These are phyloP conservation scores for Cylindroiulus punctatus DNA, from an alignment of 2,888 invertebrate species.

Conservation along the genomic window DNA sequence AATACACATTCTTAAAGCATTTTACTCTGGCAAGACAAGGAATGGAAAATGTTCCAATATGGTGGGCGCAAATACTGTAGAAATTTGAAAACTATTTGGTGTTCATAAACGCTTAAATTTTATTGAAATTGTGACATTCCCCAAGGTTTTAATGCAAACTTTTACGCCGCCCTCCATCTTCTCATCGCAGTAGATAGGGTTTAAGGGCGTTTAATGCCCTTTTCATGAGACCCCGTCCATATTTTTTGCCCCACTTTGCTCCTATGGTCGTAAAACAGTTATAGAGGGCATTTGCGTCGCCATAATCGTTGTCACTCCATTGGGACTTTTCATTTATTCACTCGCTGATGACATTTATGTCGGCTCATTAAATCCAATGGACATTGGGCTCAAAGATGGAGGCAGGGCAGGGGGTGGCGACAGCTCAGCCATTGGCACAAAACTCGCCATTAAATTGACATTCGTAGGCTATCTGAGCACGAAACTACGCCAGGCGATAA, in stretches of 20 bases:
- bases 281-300: neutral
- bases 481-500: constrained; percentile 10
- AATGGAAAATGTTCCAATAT: too few species aligned
- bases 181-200: neutral
- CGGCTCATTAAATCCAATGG: constrained; percentile 17
- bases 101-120: too few species aligned
- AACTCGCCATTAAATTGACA: neutral
- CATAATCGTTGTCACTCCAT: constrained; percentile 17
- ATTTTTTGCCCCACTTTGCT: constrained; percentile 7
- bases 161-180: neutral
- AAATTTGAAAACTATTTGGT: too few species aligned
- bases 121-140: neutral
- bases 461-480: neutral
- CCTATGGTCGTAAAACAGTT: neutral
- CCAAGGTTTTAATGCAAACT: neutral
- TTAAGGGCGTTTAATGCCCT: neutral
- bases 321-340: constrained; percentile 15
- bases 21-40: too few species aligned
- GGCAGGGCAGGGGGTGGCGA: neutral
- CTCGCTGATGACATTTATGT: neutral
- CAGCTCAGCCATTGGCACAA: neutral
- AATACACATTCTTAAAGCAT: too few species aligned
- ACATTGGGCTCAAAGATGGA: neutral
- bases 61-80: too few species aligned
- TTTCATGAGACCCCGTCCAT: neutral